Evolutionary conservation across 2,113 vertebrate genomes (phyloP), one percentile per base, ranked within the genome.

Genomic region (Odocoileus hemionus): DNA sequence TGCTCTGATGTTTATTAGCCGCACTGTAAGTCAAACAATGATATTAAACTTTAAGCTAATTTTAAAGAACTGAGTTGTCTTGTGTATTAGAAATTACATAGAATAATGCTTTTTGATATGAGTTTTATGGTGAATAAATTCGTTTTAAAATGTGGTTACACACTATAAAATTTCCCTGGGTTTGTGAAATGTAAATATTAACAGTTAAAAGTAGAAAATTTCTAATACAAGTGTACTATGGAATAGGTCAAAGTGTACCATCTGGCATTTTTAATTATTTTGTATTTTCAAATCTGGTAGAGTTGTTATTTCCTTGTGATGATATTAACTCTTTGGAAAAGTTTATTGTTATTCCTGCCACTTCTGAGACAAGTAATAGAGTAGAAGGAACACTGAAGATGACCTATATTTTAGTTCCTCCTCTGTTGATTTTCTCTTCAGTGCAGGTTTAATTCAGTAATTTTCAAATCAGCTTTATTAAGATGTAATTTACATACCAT

Each of bases 21-120:
- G 96, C 82, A 98, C 98, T 88, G 99, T 99, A 98, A 99, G 99
- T 99, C 64, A 54, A 97, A 88, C 11, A 89, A 61, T 93, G 92
- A 86, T 85, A 80, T 5, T 86, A 58, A 92, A 60, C 50, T 85
- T 91, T 45, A 17, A 57, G 15, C 84, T 58, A 39, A 89, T 89
- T 92, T 86, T 79, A 89, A 95, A 78, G 28, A 94, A 60, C n/a
- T 54, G 26, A 84, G 47, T 43, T 97, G 16, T 54, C 39, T 90
- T 70, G 9, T 45, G n/a, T 92, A 43, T 70, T 94, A 83, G 50
- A 88, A 91, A 79, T 97, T 55, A 86, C 13, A 67, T 39, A 91
- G 30, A 96, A 85, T 88, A 83, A 58, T 93, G 50, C 36, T 92
- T 96, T 92, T 85, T 95, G 45, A 76, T 89, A 50, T 25, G 23